A percentile compares a stretch with the other conserved stretches of the same genome.
These are phyloP conservation scores for Drosophila insularis DNA, from an alignment of 1,140 invertebrate genomes.

Conservation along the genomic window DNA sequence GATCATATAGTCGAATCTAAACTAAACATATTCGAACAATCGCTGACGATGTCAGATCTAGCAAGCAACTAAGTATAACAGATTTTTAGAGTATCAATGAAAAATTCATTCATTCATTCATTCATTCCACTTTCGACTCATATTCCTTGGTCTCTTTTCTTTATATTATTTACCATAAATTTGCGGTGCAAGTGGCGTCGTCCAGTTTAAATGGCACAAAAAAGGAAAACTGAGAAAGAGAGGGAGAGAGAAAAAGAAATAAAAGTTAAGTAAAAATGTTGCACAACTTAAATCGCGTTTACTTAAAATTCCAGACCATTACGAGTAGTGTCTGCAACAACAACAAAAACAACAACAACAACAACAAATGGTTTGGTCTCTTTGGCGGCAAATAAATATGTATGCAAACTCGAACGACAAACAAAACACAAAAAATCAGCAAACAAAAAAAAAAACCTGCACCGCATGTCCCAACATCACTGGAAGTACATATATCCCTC, in stretches of 20 bases:
- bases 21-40: background rate
- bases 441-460: background rate
- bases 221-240: constrained; percentile 28
- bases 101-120: background rate
- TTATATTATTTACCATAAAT: constrained; percentile 64
- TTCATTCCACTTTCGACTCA: too few species aligned
- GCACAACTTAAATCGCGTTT: constrained; percentile 77
- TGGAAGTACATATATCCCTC: background rate
- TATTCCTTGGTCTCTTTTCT: constrained; percentile 3
- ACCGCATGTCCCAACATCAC: background rate
- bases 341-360: constrained; percentile 33
- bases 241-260: constrained; percentile 21
- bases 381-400: constrained; percentile 54
- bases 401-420: constrained; percentile 2
- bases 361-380: constrained; percentile 45
- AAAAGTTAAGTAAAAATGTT: constrained; percentile 52
- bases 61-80: too few species aligned
- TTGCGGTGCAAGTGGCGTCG: constrained; percentile 46
- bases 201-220: constrained; percentile 11
- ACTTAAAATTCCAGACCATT: constrained; percentile 77
- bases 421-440: background rate
- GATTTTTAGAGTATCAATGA: background rate
- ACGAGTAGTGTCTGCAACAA: constrained; percentile 32
- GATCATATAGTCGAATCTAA: too few species aligned
- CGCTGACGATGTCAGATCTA: too few species aligned